Base-by-base conservation (phyloP, 92 coral and sea anemone genomes). In the Phenganax subtilis region DNA sequence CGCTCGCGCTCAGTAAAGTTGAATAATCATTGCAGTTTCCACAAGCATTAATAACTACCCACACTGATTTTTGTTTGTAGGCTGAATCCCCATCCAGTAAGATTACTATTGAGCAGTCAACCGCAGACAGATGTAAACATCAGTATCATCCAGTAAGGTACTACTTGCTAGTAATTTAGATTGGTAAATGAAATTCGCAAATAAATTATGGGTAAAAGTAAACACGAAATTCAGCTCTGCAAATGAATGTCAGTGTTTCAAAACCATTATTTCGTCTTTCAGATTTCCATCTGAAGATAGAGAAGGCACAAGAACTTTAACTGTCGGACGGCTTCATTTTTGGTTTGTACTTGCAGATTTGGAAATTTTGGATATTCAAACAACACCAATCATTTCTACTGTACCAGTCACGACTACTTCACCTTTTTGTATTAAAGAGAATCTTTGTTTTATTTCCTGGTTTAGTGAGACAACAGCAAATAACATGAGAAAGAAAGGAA, bases 401-500 rank as follows among this genome's bases (percentile, higher is more conserved):
- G 47, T 37, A 37, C 5, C 47, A 37, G 47, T 37, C 47, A 37
- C 5, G 5, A 37, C 47, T 37, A 5, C 3, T 37, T 37, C 47
- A 37, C 47, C 47, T 37, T 37, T 37, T 37, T 37, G 47, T 37
- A 37, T 2, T 37, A 37, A 37, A 37, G 47, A 37, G 3, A 37
- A 37, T 37, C 47, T 1, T 37, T 37, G 47, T 37, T 37, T 37
- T 37, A 37, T 37, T 37, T 37, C 47, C 47, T 37, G 2, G 47
- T 37, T 37, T 37, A 94, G 98, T 75, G 98, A 94, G 78, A 94
- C 98, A 7, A 94, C 98, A 57, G 91, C 97, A 15, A 94, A 94
- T 82, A 94, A 94, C 84, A 94, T 92, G 97, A 90, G 98, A 76
- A 94, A 94, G 90, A 94, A 94, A 56, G 98, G 98, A 27, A 94